Conservation (phyloP, 2,888 invertebrate species). For the Hyposoter didymator region DNA sequence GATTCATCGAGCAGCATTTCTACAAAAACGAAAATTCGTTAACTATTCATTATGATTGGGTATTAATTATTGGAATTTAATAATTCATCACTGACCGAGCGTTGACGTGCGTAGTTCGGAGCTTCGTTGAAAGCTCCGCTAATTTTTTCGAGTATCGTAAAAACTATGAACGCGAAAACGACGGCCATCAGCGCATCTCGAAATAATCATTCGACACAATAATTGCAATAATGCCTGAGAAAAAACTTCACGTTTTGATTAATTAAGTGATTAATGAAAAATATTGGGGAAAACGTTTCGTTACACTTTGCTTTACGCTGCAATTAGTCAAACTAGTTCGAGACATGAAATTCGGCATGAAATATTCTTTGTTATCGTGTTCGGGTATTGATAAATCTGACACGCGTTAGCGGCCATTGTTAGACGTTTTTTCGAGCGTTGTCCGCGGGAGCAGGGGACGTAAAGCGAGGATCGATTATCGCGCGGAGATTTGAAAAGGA, state of each 20-base stretch:
- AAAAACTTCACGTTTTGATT: too few relatives aligned
- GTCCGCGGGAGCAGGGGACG: constrained; percentile 46
- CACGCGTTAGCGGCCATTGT: constrained; percentile 70
- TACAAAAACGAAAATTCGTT: not conserved
- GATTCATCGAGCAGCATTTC: not conserved
- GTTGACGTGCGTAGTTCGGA: not conserved
- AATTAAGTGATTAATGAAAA: too few relatives aligned
- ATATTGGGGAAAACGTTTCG: too few relatives aligned
- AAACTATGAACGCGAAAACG: too few relatives aligned
- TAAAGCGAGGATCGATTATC: constrained; percentile 26
- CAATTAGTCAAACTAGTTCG: not conserved
- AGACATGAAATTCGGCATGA: not conserved
- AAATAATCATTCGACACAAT: not conserved
- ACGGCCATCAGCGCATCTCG: not conserved
- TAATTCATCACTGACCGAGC: not conserved
- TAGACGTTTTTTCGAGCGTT: constrained; percentile 63
- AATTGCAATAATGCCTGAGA: too few relatives aligned
- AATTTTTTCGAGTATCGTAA: too few relatives aligned
- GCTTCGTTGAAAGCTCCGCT: too few relatives aligned
- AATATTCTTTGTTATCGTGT: not conserved
- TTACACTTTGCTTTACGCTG: not conserved
- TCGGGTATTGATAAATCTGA: constrained; percentile 20
- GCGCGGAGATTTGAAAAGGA: not conserved
- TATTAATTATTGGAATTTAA: not conserved
- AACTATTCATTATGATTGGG: not conserved